phyloP scores from a whole-genome alignment of 1,140 invertebrate genomes.

The Drosophila pectinifera region DNA sequence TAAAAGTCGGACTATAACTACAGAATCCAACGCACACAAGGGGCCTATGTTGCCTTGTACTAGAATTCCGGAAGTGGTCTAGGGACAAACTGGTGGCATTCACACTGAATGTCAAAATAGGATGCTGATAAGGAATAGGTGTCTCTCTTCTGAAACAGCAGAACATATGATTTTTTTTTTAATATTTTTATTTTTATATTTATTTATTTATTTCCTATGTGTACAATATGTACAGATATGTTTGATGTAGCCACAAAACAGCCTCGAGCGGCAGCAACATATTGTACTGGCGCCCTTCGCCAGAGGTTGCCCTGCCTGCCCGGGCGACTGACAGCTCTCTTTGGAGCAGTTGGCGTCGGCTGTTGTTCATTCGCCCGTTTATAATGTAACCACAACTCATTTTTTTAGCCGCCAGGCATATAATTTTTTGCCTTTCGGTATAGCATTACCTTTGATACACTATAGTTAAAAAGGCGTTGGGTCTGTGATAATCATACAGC shows the following conservation, averaged over 20 bases:
- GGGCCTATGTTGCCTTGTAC: too few relatives aligned
- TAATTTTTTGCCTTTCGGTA: slow-evolving; percentile 43
- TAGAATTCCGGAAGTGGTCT: too few relatives aligned
- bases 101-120: too few relatives aligned
- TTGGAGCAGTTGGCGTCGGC: slow-evolving; percentile 36
- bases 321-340: slow-evolving; percentile 38
- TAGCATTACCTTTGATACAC: slow-evolving; percentile 55
- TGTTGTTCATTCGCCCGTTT: slow-evolving; percentile 73
- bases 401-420: slow-evolving; percentile 36
- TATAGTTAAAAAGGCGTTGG: slow-evolving; percentile 43
- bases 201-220: background rate
- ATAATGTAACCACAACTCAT: slow-evolving; percentile 74
- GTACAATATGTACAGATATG: slow-evolving; percentile 10
- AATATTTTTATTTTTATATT: too few relatives aligned
- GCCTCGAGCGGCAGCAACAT: slow-evolving; percentile 21
- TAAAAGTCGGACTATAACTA: too few relatives aligned
- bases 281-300: slow-evolving; percentile 61
- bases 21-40: too few relatives aligned
- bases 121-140: too few relatives aligned
- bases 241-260: slow-evolving; percentile 33
- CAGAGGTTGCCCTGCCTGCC: slow-evolving; percentile 46
- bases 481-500: slow-evolving; percentile 43
- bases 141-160: too few relatives aligned
- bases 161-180: too few relatives aligned
- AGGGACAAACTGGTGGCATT: too few relatives aligned